Evolutionary conservation across 2,797 vertebrate genomes (phyloP).

Genomic region (Sebastes trivittatus): DNA sequence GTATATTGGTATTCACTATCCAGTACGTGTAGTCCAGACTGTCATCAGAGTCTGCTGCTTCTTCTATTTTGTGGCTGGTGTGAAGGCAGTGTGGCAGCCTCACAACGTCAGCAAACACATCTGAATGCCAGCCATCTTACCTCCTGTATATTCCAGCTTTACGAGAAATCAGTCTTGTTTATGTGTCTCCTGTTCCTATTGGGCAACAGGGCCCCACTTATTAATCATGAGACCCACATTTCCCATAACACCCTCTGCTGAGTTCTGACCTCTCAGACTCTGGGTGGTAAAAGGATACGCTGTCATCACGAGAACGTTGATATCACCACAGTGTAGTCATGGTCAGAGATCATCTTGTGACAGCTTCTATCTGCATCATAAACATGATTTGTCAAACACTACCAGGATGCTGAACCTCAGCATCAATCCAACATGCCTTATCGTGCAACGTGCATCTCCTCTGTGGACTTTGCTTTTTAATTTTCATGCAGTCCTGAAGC

Average conservation of each 20-base stretch:
- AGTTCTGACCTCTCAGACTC: neutral
- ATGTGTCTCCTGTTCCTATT: no score
- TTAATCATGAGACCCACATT: neutral
- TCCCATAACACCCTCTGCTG: neutral
- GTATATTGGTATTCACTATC: neutral
- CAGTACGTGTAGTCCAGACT: neutral
- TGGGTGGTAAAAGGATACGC: neutral
- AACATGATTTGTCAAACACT: neutral
- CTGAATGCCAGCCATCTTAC: no score
- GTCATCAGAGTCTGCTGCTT: neutral
- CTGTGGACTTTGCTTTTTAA: neutral
- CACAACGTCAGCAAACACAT: no score
- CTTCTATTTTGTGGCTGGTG: neutral
- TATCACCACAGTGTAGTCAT: neutral
- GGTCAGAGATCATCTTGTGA: neutral
- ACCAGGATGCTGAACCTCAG: neutral
- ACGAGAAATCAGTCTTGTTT: neutral
- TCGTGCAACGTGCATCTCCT: neutral
- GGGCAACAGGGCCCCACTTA: neutral
- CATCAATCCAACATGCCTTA: neutral
- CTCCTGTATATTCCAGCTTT: neutral
- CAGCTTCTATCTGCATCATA: neutral
- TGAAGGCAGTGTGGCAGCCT: neutral
- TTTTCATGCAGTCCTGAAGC: neutral
- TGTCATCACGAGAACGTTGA: neutral